These are phyloP conservation scores for Apomyelois bistriatella DNA, from an alignment of 2,888 invertebrate species.

Conservation along the genomic window DNA sequence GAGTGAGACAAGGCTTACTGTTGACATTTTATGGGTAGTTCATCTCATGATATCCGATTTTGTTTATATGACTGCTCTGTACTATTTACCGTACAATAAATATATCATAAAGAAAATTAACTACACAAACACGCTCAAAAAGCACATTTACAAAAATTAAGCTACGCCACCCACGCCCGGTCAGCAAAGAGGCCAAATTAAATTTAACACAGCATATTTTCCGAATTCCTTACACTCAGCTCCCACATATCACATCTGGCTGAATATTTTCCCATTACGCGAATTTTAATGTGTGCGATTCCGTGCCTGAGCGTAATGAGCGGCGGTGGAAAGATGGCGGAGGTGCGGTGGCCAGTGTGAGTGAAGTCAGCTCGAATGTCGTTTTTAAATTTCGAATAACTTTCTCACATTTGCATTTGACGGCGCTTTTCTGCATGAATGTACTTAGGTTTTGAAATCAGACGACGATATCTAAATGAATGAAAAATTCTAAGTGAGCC, in stretches of 20 bases:
- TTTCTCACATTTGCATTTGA: not conserved
- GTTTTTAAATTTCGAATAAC: not conserved
- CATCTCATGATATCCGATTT: too few relatives aligned
- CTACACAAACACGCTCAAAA: too few relatives aligned
- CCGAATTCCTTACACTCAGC: not conserved
- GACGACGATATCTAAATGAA: too few relatives aligned
- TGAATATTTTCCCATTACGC: not conserved
- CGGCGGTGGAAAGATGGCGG: not conserved
- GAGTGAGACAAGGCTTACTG: too few relatives aligned
- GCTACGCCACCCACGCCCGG: too few relatives aligned
- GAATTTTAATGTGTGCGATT: not conserved
- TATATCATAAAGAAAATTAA: too few relatives aligned
- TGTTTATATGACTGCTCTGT: too few relatives aligned
- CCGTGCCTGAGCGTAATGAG: not conserved
- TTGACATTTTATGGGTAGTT: too few relatives aligned
- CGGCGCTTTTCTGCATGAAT: constrained; percentile 1
- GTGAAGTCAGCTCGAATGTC: not conserved
- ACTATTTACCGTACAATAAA: too few relatives aligned
- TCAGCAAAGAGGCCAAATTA: too few relatives aligned
- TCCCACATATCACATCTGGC: not conserved
- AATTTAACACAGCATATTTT: not conserved
- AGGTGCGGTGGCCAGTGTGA: not conserved
- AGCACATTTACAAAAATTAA: too few relatives aligned
- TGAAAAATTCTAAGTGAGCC: too few relatives aligned
- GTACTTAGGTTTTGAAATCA: not conserved